Evolutionary conservation across 2,888 invertebrate species (phyloP).

Genomic region (Omphaloscelis lunosa): DNA sequence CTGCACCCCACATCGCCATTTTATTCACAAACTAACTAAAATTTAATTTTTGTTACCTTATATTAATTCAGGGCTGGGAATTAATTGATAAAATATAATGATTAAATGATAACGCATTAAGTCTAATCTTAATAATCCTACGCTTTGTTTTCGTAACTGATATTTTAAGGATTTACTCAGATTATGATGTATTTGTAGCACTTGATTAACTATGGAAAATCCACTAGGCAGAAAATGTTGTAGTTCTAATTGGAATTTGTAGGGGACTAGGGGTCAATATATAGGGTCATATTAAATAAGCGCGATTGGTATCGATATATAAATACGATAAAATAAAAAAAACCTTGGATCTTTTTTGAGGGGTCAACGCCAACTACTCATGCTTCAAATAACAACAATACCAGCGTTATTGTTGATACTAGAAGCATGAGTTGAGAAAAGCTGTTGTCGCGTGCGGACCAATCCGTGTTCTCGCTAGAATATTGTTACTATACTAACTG

Average conservation of each 20-base stretch:
- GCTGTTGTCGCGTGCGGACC: no score
- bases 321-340: no score
- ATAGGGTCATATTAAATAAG: neutral
- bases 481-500: no score
- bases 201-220: neutral
- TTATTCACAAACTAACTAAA: slow-evolving; percentile 40
- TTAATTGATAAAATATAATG: slow-evolving; percentile 57
- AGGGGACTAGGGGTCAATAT: neutral
- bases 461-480: no score
- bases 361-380: no score
- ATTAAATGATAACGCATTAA: slow-evolving; percentile 48
- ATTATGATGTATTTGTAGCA: slow-evolving; percentile 19
- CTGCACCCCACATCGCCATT: slow-evolving; percentile 36
- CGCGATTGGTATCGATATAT: no score
- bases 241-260: neutral
- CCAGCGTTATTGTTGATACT: no score
- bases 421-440: no score
- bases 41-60: slow-evolving; percentile 27
- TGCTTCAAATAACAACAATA: no score
- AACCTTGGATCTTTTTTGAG: no score
- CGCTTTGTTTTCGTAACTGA: slow-evolving; percentile 38
- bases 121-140: slow-evolving; percentile 54
- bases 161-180: slow-evolving; percentile 31
- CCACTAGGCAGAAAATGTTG: neutral
- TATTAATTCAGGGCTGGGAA: slow-evolving; percentile 53